Conservation (phyloP, 2,888 invertebrate species). For the Melipona bicolor region DNA sequence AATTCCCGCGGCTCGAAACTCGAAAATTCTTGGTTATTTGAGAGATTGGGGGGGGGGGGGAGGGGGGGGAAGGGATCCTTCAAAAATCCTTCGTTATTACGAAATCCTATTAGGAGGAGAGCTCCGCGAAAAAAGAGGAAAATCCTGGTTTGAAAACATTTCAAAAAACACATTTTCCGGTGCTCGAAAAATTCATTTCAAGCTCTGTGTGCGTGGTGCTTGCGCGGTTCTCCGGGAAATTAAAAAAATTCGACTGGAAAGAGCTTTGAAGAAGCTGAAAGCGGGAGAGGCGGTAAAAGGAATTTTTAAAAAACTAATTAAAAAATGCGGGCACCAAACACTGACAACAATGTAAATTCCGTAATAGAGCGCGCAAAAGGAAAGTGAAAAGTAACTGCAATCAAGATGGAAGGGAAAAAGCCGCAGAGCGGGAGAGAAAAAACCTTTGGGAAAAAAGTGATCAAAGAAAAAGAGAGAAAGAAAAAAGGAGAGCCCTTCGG, state of each 20-base stretch:
- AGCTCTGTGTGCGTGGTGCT: not conserved
- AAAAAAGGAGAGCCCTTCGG: not conserved
- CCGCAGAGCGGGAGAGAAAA: not conserved
- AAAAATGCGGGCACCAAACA: not conserved
- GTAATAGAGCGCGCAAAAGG: not conserved
- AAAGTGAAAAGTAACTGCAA: not conserved
- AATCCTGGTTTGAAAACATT: not conserved
- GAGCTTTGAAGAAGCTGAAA: not conserved
- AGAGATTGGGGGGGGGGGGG: no score
- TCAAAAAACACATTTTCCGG: not conserved
- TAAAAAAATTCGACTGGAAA: not conserved
- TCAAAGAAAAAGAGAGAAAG: not conserved
- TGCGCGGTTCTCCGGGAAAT: not conserved
- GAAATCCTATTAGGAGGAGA: not conserved
- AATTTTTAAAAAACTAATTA: not conserved
- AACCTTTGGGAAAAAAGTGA: not conserved
- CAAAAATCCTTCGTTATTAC: not conserved
- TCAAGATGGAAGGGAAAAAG: not conserved
- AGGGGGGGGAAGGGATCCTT: no score
- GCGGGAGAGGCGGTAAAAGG: not conserved
- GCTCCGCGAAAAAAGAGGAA: not conserved
- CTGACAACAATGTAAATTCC: conserved; percentile 1
- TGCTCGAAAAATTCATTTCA: not conserved
- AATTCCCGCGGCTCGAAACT: no score
- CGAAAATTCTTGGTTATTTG: no score